Conservation (phyloP, 2,113 vertebrate species). For the Chinchilla lanigera region DNA sequence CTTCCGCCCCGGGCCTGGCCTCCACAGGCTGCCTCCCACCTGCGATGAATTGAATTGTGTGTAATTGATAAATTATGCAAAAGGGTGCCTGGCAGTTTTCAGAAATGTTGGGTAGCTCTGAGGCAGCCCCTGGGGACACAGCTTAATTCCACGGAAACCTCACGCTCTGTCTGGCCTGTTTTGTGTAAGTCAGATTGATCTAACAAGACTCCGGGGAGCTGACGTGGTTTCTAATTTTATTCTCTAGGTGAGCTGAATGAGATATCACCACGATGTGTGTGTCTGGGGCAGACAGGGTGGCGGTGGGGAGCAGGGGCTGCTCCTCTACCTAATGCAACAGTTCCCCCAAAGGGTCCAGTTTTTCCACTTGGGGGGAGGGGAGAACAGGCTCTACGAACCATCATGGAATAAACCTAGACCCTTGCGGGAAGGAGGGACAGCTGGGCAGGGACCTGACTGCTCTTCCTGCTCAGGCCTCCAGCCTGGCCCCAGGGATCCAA, state of each 20-base stretch:
- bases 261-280: slow-evolving; percentile 61
- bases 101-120: slow-evolving; percentile 74
- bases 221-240: slow-evolving; percentile 84
- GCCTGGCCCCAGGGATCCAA: not conserved
- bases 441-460: not conserved
- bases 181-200: slow-evolving; percentile 82
- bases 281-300: not conserved
- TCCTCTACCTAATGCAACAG: not conserved
- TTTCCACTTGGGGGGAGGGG: not conserved
- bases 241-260: slow-evolving; percentile 82
- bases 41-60: slow-evolving; percentile 76
- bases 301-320: not conserved
- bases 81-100: slow-evolving; percentile 80
- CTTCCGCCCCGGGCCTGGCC: slow-evolving; percentile 8
- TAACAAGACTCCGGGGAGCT: slow-evolving; percentile 86
- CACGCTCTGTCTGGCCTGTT: slow-evolving; percentile 81
- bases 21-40: slow-evolving; percentile 54
- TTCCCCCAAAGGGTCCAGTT: not conserved
- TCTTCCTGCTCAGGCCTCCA: not conserved
- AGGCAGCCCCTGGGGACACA: slow-evolving; percentile 81
- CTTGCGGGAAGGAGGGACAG: not conserved
- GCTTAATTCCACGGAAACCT: slow-evolving; percentile 82
- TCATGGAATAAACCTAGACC: not conserved
- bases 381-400: no score
- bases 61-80: slow-evolving; percentile 87